Percentiles rank a stretch among this genome's conserved stretches.
Conservation (phyloP, 2,113 vertebrate genomes). For the Eptesicus fuscus region DNA sequence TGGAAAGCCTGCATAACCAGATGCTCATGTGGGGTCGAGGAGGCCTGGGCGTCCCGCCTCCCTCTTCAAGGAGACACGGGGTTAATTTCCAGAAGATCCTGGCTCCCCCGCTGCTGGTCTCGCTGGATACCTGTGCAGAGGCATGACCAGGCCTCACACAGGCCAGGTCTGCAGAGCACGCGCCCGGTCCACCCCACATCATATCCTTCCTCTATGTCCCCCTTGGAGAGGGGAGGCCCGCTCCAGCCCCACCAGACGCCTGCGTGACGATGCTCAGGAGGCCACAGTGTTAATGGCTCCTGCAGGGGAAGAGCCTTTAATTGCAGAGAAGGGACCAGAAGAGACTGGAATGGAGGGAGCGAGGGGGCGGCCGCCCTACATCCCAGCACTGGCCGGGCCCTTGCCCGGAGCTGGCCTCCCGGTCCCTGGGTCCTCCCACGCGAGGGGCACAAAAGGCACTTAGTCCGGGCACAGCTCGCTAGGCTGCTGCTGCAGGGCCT, state of each 20-base stretch:
- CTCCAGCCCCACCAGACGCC: rapidly evolving
- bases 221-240: background rate
- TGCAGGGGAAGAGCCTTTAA: rapidly evolving
- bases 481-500: background rate
- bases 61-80: rapidly evolving
- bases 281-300: rapidly evolving
- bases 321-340: slow-evolving; percentile 3
- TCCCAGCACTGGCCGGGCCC: background rate
- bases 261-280: rapidly evolving
- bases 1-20: background rate
- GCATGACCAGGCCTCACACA: background rate
- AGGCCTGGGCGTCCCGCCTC: rapidly evolving
- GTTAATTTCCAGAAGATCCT: background rate
- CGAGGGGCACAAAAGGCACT: background rate
- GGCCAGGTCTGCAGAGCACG: background rate
- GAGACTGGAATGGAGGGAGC: background rate
- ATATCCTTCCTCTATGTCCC: background rate
- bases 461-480: background rate
- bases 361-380: rapidly evolving
- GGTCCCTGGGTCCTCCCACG: rapidly evolving
- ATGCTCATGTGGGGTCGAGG: rapidly evolving
- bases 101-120: no score
- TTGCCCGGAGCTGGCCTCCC: background rate
- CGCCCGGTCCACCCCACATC: background rate
- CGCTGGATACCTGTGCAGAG: no score